These are phyloP conservation scores for Chloroceryle aenea DNA, from an alignment of 2,113 vertebrate genomes.

Conservation along the genomic window DNA sequence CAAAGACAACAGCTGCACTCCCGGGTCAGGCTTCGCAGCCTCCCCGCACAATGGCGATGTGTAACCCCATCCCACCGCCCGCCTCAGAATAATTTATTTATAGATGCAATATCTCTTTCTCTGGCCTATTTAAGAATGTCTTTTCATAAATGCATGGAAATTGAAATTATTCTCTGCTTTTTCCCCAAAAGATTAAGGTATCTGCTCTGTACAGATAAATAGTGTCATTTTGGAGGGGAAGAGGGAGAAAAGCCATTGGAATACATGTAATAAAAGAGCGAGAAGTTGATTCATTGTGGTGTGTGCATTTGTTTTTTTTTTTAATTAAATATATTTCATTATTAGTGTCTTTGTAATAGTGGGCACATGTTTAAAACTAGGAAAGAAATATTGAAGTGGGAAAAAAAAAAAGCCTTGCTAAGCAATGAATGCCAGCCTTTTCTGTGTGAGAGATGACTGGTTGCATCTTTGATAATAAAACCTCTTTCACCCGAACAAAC, in stretches of 20 bases:
- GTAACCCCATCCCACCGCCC: constrained; percentile 69
- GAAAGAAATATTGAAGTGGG: background rate
- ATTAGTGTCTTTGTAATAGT: background rate
- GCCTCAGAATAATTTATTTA: constrained; percentile 82
- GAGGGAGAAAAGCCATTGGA: background rate
- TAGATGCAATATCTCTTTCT: constrained; percentile 75
- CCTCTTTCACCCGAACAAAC: constrained; percentile 14
- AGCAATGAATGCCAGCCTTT: background rate
- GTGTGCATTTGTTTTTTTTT: background rate
- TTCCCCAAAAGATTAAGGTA: constrained; percentile 62
- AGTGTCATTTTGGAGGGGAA: background rate
- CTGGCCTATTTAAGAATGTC: constrained; percentile 67
- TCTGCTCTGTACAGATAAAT: constrained; percentile 64
- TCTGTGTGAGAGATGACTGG: background rate
- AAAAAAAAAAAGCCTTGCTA: background rate
- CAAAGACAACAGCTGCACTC: constrained; percentile 85
- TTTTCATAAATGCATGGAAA: constrained; percentile 78
- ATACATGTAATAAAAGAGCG: background rate
- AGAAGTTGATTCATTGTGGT: background rate
- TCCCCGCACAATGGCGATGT: constrained; percentile 61
- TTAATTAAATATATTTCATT: background rate
- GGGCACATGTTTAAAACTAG: background rate
- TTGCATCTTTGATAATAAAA: constrained; percentile 30
- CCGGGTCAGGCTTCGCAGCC: constrained; percentile 61
- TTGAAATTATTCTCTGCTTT: constrained; percentile 72